Base-by-base conservation (phyloP, 1,140 invertebrate species). In the Drosophila melanogaster region DNA sequence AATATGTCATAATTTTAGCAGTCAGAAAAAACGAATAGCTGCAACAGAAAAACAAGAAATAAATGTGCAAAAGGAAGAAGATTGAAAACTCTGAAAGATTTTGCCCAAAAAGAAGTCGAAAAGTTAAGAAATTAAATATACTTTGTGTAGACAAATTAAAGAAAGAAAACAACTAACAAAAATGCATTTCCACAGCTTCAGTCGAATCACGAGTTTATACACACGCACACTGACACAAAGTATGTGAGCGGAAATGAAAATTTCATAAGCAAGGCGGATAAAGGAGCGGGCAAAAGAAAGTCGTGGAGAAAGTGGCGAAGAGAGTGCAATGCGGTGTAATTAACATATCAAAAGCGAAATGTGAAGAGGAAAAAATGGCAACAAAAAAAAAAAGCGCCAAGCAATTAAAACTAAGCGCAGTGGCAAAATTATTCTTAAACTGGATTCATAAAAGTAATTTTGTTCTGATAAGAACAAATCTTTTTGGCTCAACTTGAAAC, bases 261-360 rank as follows among this genome's bases (percentile, higher is more conserved):
- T 22, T 43, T 19, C n/a, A 71, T 33, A 62, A 54, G 50, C 43
- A 44, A 40, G 53, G 37, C 15, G 49, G 30, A 51, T 19, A 51
- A 26, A 26, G 65, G 15, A 53, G 50, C 10, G 35, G 57, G 30
- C 47, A 46, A 30, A 30, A 30, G 30, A 30, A 8, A 30, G 30
- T 30, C 30, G 30, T 10, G 30, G 30, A 40, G 41, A 19, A 40
- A 6, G n/a, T 4, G 26, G 41, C 37, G 19, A 10, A 14, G 15
- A 43, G 26, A 41, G 51, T 38, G 57, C 62, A 76, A 62, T 76
- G 55, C 69, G 61, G 78, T 64, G 62, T 67, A 71, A 79, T 75
- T 79, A 79, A 80, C 78, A 79, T 80, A 80, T 79, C 78, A 79
- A 75, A 74, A 61, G 74, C 55, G 70, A 49, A 55, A 60, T 30